Percentiles rank a stretch among this genome's conserved stretches.
Conservation (phyloP, 2,888 invertebrate species). For the Ornithoptera alexandrae region DNA sequence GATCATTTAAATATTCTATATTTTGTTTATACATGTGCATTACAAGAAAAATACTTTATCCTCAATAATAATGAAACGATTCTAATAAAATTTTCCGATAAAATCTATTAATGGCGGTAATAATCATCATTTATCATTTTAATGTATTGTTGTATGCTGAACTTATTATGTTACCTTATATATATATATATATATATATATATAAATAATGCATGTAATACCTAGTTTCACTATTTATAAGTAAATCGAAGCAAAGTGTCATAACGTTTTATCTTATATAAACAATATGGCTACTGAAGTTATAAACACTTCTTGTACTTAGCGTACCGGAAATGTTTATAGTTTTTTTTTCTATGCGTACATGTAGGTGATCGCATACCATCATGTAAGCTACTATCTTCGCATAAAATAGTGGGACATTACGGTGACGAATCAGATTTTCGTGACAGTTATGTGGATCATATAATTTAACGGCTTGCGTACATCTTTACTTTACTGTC, state of each 20-base stretch:
- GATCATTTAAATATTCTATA: too few species aligned
- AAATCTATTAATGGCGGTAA: too few species aligned
- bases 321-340: neutral
- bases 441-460: constrained; percentile 14
- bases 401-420: constrained; percentile 17
- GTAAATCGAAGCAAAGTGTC: neutral
- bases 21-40: too few species aligned
- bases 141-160: too few species aligned
- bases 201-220: neutral
- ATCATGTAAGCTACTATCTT: neutral
- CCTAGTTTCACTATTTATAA: neutral
- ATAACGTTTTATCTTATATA: constrained; percentile 6
- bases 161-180: too few species aligned
- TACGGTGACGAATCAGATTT: constrained; percentile 19
- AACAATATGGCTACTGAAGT: neutral
- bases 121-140: too few species aligned
- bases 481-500: neutral
- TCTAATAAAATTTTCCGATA: too few species aligned
- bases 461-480: constrained; percentile 20
- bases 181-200: too few species aligned
- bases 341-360: too few species aligned
- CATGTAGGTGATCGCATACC: too few species aligned
- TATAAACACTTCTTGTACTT: neutral
- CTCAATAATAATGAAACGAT: too few species aligned
- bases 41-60: too few species aligned